Evolutionary conservation across 2,888 invertebrate species (phyloP), one percentile per base, ranked within the genome.

Genomic region (Euproctis similis): DNA sequence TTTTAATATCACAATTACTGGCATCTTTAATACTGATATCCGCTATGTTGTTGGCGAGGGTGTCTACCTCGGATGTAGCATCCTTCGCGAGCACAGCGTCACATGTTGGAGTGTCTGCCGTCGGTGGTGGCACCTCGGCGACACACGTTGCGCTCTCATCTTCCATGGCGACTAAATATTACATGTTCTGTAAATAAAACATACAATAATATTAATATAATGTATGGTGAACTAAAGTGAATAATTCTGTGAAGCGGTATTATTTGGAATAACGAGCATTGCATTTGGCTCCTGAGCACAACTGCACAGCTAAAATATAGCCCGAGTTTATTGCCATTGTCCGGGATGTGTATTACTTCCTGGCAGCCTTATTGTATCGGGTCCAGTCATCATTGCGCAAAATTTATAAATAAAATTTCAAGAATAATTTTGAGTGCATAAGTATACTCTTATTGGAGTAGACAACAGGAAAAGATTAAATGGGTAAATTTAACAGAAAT

Each of bases 181-280:
- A 81, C 82, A 84, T 84, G 69, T 70, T 82, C 82, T 84, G 81
- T 38, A 81, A 72, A 80, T 47, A 45, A 34, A 61, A 60, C 54
- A n/a, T 23, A 28, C 11, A 8, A 29, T 13, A 18, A 28, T 12
- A 41, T 28, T 37, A 29, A 37, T 37, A 35, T 26, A 24, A 26
- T 14, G 29, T 34, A 19, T n/a, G 6, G 10, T 21, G 41, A 42
- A 34, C 54, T 45, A 14, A 14, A 51, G 55, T 51, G 56, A 64
- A 70, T 67, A 59, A 60, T 59, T 51, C 48, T 42, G 49, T 59
- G 64, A 65, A 63, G 58, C 44, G 42, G 53, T 46, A 64, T 59
- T 65, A 54, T 59, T 6, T 4, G 40, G 34, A 31, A 43, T 45
- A 48, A 49, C 45, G 41, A 48, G 48, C 46, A 69, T 71, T 75